Conservation (phyloP, 1,140 invertebrate species). For the Penaeus japonicus region DNA sequence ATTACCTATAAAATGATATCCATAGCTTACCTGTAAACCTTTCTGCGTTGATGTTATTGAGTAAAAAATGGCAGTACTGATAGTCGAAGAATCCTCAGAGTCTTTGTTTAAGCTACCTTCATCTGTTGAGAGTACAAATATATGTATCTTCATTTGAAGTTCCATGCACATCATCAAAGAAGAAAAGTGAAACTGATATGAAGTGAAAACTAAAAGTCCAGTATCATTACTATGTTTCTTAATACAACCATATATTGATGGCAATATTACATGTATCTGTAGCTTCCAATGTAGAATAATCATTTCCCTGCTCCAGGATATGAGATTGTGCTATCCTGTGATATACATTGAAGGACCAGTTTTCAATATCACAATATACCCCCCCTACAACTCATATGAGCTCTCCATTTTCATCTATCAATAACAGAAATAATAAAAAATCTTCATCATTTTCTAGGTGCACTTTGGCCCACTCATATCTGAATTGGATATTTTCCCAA, state of each 20-base stretch:
- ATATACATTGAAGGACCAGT: no score
- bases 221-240: neutral
- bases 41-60: conserved; percentile 80
- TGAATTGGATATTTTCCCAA: no score
- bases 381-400: no score
- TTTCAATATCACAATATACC: no score
- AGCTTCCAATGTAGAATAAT: neutral
- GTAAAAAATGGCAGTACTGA: conserved; percentile 80
- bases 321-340: no score
- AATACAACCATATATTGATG: neutral
- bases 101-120: conserved; percentile 46
- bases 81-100: conserved; percentile 69
- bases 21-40: conserved; percentile 68
- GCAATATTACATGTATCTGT: neutral
- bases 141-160: neutral
- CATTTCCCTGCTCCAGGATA: neutral
- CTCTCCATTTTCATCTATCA: no score
- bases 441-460: no score
- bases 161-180: neutral
- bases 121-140: conserved; percentile 26
- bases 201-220: neutral
- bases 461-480: no score
- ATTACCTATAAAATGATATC: neutral
- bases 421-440: no score
- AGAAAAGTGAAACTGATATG: neutral